Conservation (phyloP, 2,888 invertebrate species). For the Drosophila fulvimacula region DNA sequence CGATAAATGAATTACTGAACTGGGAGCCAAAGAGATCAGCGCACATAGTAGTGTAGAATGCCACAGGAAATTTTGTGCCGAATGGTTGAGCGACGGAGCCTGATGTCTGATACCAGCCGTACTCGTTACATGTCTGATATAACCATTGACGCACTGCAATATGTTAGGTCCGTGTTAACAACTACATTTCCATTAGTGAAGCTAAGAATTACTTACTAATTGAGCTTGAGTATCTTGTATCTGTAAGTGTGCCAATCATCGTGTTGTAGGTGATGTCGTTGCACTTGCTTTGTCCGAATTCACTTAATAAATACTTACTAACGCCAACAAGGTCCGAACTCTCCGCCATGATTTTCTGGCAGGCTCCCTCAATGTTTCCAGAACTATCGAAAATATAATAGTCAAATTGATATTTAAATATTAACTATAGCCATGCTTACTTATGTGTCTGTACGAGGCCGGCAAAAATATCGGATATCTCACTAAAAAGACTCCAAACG, state of each 20-base stretch:
- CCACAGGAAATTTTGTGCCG: constrained; percentile 80
- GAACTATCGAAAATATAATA: constrained; percentile 45
- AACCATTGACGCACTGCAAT: constrained; percentile 88
- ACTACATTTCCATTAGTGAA: neutral
- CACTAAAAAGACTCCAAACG: constrained; percentile 81
- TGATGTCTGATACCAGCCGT: constrained; percentile 93
- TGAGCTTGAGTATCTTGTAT: constrained; percentile 52
- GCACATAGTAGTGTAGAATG: constrained; percentile 74
- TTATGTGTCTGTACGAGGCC: constrained; percentile 81
- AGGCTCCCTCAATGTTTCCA: constrained; percentile 75
- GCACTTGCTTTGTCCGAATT: constrained; percentile 57
- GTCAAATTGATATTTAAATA: neutral
- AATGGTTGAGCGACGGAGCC: constrained; percentile 87
- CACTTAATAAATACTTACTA: constrained; percentile 60
- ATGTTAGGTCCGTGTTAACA: neutral
- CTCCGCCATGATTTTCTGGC: constrained; percentile 72
- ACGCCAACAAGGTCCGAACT: constrained; percentile 74
- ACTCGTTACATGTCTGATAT: constrained; percentile 94
- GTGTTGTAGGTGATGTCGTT: constrained; percentile 75
- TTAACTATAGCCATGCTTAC: constrained; percentile 52
- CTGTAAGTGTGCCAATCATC: constrained; percentile 50
- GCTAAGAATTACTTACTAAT: constrained; percentile 65
- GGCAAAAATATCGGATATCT: constrained; percentile 82
- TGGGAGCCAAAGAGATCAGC: constrained; percentile 76
- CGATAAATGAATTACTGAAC: constrained; percentile 68